Conservation (phyloP, 2,888 invertebrate species). For the Acronicta alni region DNA sequence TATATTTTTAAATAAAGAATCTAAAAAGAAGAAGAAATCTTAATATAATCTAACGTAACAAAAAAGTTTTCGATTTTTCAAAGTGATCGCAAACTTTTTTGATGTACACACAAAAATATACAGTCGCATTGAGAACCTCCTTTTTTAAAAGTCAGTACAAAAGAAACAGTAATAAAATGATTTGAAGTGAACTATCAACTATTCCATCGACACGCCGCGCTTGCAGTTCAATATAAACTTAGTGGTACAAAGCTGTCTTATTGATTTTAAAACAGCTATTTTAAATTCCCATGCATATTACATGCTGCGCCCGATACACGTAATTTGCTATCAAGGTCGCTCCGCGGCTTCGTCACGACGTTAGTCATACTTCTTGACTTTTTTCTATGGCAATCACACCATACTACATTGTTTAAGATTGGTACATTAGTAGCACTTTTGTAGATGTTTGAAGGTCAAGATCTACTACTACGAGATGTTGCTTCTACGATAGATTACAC, state of each 20-base stretch:
- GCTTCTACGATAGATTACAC: background rate
- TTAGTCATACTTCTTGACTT: slow-evolving; percentile 37
- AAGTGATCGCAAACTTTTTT: too few species aligned
- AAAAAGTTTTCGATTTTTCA: too few species aligned
- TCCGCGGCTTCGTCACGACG: slow-evolving; percentile 8
- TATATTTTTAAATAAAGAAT: too few species aligned
- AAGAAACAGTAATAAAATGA: too few species aligned
- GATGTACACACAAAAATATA: too few species aligned
- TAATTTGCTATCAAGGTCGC: slow-evolving; percentile 36
- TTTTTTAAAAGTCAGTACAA: too few species aligned
- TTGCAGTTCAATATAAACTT: background rate
- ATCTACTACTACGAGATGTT: background rate
- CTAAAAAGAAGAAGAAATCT: too few species aligned
- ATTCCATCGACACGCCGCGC: background rate
- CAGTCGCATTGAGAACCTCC: too few species aligned
- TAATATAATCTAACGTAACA: too few species aligned
- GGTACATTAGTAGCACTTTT: slow-evolving; percentile 8
- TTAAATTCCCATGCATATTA: slow-evolving; percentile 24
- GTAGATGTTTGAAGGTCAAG: slow-evolving; percentile 11
- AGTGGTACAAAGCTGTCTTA: background rate
- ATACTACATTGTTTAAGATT: slow-evolving; percentile 4
- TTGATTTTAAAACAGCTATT: slow-evolving; percentile 1
- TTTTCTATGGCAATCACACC: slow-evolving; percentile 1
- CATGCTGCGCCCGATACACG: slow-evolving; percentile 16
- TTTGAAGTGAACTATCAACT: too few species aligned